Evolutionary conservation across 2,797 vertebrate species (phyloP).

Genomic region (Tamandua tetradactyla): DNA sequence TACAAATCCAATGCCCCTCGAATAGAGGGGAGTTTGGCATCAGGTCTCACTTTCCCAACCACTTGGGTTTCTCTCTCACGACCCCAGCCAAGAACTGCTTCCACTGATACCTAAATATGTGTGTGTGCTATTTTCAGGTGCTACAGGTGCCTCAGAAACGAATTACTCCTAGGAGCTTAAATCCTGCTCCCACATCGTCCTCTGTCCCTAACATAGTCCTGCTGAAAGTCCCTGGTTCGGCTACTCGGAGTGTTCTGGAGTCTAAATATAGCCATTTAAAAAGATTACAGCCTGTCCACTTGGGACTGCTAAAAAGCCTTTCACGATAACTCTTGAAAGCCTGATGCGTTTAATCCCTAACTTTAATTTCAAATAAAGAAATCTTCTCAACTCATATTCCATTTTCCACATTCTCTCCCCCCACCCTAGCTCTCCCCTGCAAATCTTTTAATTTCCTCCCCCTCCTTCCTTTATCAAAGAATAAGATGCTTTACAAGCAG

Average conservation of each 20-base stretch:
- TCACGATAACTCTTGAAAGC: constrained; percentile 84
- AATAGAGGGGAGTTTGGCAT: not conserved
- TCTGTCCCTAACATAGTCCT: not conserved
- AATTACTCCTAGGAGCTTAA: constrained; percentile 1
- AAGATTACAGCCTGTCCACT: constrained; percentile 85
- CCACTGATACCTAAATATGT: not conserved
- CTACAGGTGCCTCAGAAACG: not conserved
- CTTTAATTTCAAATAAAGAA: constrained; percentile 89
- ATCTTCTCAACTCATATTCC: constrained; percentile 82
- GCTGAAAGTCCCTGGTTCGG: constrained; percentile 51
- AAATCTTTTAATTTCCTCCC: constrained; percentile 66
- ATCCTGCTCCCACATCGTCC: constrained; percentile 26
- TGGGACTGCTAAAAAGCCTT: constrained; percentile 85
- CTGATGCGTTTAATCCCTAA: constrained; percentile 86
- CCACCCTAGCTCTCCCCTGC: not conserved
- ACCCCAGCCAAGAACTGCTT: not conserved
- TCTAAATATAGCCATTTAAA: constrained; percentile 86
- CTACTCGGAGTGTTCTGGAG: constrained; percentile 72
- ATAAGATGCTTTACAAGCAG: constrained; percentile 71
- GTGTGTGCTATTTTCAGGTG: not conserved
- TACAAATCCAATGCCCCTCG: not conserved
- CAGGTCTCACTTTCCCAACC: not conserved
- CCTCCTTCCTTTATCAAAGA: constrained; percentile 43
- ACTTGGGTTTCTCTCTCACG: not conserved
- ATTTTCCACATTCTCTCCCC: constrained; percentile 62